Percentiles rank a stretch among this genome's conserved stretches.
Conservation (phyloP, 2,113 vertebrate species). For the Ctenodactylus gundi region DNA sequence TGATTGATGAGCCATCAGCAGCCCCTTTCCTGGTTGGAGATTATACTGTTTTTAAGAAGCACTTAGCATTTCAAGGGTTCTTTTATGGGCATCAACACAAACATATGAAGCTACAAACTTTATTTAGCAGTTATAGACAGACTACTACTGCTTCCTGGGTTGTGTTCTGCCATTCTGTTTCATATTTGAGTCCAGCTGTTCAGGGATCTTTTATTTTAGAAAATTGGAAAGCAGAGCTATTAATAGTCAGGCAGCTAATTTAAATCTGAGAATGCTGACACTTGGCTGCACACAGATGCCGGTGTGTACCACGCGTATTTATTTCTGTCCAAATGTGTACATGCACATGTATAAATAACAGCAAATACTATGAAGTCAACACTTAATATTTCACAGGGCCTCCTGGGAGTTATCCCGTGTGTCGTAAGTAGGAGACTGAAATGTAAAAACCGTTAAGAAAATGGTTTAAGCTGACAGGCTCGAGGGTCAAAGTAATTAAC, state of each 20-base stretch:
- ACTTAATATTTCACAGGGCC: slow-evolving; percentile 25
- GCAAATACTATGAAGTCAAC: slow-evolving; percentile 41
- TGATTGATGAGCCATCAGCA: slow-evolving; percentile 43
- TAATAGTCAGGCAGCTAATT: slow-evolving; percentile 70
- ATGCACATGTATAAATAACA: slow-evolving; percentile 56
- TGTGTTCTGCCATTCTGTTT: slow-evolving; percentile 35
- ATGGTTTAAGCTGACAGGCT: background rate
- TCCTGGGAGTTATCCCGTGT: background rate
- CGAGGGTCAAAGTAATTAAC: background rate
- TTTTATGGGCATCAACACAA: slow-evolving; percentile 60
- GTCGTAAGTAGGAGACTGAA: background rate
- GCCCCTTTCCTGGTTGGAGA: background rate
- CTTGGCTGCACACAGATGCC: slow-evolving; percentile 66
- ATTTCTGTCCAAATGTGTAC: slow-evolving; percentile 67
- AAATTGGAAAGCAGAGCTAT: slow-evolving; percentile 61
- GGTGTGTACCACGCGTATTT: slow-evolving; percentile 28
- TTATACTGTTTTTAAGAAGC: slow-evolving; percentile 44
- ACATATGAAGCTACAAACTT: slow-evolving; percentile 39
- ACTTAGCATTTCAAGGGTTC: slow-evolving; percentile 54
- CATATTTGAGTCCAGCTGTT: slow-evolving; percentile 72
- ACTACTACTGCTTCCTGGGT: background rate
- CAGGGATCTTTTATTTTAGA: slow-evolving; percentile 60
- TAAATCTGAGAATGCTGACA: slow-evolving; percentile 73
- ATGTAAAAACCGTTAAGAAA: background rate
- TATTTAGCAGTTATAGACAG: slow-evolving; percentile 50